Evolutionary conservation across 2,888 invertebrate genomes (phyloP).

Genomic region (Pediacus dermestoides): DNA sequence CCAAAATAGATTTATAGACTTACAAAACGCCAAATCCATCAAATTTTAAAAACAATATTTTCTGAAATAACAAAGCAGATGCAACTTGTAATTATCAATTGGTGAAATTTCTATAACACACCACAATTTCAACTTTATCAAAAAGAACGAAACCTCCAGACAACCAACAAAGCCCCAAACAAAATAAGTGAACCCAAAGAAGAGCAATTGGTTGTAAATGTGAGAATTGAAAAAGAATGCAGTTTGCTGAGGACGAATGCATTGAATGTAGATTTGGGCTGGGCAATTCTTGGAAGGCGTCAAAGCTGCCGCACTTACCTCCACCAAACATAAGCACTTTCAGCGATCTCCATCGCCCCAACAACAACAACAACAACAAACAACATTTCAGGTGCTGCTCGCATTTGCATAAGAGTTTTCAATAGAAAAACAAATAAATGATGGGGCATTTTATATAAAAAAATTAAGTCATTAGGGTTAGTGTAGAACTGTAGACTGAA

Average conservation of each 20-base stretch:
- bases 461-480: no score
- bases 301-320: constrained; percentile 38
- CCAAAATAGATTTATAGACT: no score
- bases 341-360: constrained; percentile 9
- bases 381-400: constrained; percentile 10
- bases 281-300: constrained; percentile 45
- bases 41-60: no score
- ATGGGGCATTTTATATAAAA: constrained; percentile 11
- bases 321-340: constrained; percentile 13
- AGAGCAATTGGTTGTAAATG: constrained; percentile 17
- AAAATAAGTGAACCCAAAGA: constrained; percentile 14
- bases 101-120: no score
- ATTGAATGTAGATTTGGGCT: constrained; percentile 40
- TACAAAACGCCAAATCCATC: no score
- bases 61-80: no score
- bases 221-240: constrained; percentile 28
- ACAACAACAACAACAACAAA: constrained; percentile 9
- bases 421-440: constrained; percentile 14
- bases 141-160: no score
- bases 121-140: no score
- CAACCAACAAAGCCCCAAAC: no score
- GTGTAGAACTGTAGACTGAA: no score
- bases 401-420: constrained; percentile 17
- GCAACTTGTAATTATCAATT: no score
- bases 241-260: constrained; percentile 28